A percentile compares a stretch with the other conserved stretches of the same genome.
Evolutionary conservation across 2,797 vertebrate species (phyloP).

Genomic region (Rhabdophis nuchalis): DNA sequence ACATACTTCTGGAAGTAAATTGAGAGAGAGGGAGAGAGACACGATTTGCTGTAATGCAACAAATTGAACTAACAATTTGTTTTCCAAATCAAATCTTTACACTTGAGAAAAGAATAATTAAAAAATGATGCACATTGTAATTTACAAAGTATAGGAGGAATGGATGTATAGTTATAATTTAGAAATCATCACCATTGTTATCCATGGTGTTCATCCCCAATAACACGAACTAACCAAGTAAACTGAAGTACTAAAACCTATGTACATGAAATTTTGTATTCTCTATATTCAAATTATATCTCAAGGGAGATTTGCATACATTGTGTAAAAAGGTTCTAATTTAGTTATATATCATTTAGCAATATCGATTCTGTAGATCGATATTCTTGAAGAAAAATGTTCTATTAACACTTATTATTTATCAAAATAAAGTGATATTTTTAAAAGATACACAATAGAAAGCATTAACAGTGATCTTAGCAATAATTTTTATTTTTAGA

Average conservation of each 20-base stretch:
- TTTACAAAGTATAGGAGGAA: constrained; percentile 30
- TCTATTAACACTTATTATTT: constrained; percentile 6
- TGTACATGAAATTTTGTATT: constrained; percentile 26
- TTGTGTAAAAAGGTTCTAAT: constrained; percentile 39
- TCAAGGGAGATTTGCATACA: constrained; percentile 36
- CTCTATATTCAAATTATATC: constrained; percentile 44
- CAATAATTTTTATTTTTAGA: constrained; percentile 46
- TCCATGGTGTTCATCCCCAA: constrained; percentile 31
- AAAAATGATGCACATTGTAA: constrained; percentile 8
- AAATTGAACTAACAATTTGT: neutral
- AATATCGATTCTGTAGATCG: constrained; percentile 43
- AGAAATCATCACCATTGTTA: constrained; percentile 38
- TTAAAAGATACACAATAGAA: constrained; percentile 33
- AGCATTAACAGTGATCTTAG: constrained; percentile 42
- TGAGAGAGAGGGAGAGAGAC: neutral
- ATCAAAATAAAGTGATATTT: constrained; percentile 42
- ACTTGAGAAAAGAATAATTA: constrained; percentile 21
- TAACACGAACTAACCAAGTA: constrained; percentile 32
- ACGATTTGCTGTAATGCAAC: neutral
- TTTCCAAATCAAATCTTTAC: neutral
- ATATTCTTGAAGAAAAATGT: constrained; percentile 45
- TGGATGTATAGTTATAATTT: constrained; percentile 29
- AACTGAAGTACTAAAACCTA: constrained; percentile 26
- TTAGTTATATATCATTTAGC: constrained; percentile 42
- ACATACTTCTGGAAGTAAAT: neutral